These are phyloP conservation scores for Callaeas wilsoni DNA, from an alignment of 2,113 vertebrate species.

Conservation along the genomic window DNA sequence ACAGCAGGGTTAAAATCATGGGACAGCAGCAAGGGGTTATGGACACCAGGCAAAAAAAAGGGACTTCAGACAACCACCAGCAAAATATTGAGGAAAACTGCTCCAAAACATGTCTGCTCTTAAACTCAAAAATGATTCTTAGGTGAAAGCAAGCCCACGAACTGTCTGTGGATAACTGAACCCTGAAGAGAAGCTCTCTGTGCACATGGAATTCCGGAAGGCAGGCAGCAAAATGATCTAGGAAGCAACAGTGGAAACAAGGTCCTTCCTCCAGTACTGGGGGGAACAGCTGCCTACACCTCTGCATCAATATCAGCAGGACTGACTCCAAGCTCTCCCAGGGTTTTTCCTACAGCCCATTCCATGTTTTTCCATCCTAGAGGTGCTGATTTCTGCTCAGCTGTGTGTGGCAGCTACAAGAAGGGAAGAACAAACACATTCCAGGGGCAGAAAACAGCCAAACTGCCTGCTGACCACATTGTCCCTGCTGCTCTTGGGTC, in stretches of 20 bases:
- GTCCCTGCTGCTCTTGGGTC: neutral
- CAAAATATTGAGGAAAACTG: neutral
- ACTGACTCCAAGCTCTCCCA: constrained; percentile 19
- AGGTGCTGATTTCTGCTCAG: neutral
- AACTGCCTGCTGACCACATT: neutral
- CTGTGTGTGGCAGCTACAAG: neutral
- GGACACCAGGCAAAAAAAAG: neutral
- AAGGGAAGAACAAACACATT: neutral
- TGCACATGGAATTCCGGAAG: neutral
- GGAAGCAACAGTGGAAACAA: neutral
- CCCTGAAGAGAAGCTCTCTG: neutral
- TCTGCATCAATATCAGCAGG: neutral
- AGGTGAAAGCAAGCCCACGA: neutral
- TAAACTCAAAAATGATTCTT: neutral
- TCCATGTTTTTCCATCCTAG: neutral
- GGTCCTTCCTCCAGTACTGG: neutral
- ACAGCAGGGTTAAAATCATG: neutral
- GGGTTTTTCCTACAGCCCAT: neutral
- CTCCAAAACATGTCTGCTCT: neutral
- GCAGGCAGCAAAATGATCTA: neutral
- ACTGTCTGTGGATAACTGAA: neutral
- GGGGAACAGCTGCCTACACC: neutral
- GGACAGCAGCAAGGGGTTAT: neutral
- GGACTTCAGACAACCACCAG: neutral
- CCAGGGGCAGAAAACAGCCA: neutral